Percentiles rank a stretch among this genome's conserved stretches.
phyloP scores from a whole-genome alignment of 2,113 vertebrate genomes.

The Charadrius vociferus region DNA sequence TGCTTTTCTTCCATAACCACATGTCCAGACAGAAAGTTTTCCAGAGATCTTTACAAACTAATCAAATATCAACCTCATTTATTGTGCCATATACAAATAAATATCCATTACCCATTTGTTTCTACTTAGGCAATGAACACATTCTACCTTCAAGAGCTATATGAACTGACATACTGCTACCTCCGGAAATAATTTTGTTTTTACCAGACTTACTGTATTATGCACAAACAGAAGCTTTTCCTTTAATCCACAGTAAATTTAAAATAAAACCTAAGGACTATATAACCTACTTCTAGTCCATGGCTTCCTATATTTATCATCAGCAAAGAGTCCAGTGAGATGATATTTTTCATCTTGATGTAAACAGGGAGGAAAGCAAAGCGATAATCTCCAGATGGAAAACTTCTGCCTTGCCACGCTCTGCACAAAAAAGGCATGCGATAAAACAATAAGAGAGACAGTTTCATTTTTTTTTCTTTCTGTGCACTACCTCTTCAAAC shows the following conservation, averaged over 20 bases:
- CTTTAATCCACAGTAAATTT: background rate
- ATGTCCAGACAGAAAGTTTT: background rate
- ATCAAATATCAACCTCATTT: background rate
- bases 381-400: conserved; percentile 66
- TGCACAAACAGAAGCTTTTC: background rate
- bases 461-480: background rate
- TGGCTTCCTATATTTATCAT: conserved; percentile 75
- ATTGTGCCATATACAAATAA: background rate
- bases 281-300: conserved; percentile 77
- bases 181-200: background rate
- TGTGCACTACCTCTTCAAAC: background rate
- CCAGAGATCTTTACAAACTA: background rate
- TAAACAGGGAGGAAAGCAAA: conserved; percentile 74
- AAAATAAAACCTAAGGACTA: background rate
- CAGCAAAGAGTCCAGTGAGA: conserved; percentile 53
- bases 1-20: background rate
- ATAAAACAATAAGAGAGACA: background rate
- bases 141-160: background rate
- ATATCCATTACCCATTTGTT: background rate
- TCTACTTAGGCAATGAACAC: background rate
- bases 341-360: conserved; percentile 66
- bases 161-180: background rate
- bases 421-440: conserved; percentile 47
- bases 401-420: conserved; percentile 69
- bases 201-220: background rate